These are phyloP conservation scores for Crocidura indochinensis DNA, from an alignment of 2,797 vertebrate species.

Conservation along the genomic window DNA sequence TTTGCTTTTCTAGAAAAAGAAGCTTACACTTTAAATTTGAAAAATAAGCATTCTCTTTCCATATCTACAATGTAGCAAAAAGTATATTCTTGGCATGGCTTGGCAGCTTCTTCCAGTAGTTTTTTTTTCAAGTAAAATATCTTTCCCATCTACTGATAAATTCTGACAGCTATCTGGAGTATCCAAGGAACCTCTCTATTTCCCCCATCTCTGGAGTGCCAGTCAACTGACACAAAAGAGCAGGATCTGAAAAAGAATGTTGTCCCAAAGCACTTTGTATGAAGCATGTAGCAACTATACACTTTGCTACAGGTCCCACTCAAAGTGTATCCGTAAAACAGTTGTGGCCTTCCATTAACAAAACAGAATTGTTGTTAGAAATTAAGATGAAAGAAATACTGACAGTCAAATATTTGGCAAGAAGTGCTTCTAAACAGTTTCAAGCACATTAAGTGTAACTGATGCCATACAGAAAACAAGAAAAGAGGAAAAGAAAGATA, in stretches of 20 bases:
- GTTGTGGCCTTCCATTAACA: neutral
- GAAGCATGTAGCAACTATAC: neutral
- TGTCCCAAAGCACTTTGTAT: conserved; percentile 23
- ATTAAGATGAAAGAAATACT: conserved; percentile 37
- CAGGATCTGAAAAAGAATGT: conserved; percentile 55
- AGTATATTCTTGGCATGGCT: conserved; percentile 14
- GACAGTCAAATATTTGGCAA: conserved; percentile 59
- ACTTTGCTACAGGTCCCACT: conserved; percentile 2
- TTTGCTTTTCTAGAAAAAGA: conserved; percentile 60
- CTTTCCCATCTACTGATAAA: conserved; percentile 56
- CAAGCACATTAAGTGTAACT: conserved; percentile 8
- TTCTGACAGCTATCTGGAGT: conserved; percentile 68
- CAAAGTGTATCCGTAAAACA: neutral
- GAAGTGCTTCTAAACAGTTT: conserved; percentile 37
- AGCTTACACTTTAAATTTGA: conserved; percentile 46
- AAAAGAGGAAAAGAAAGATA: conserved; percentile 46
- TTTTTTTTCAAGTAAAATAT: conserved; percentile 50
- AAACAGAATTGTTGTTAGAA: conserved; percentile 43
- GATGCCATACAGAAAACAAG: conserved; percentile 30
- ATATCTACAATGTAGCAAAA: neutral
- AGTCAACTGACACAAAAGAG: conserved; percentile 53
- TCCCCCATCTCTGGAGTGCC: conserved; percentile 41
- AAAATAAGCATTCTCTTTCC: conserved; percentile 6
- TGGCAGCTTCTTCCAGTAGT: neutral
- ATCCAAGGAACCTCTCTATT: conserved; percentile 62